These are phyloP conservation scores for Drosophila cardini DNA, from an alignment of 1,140 invertebrate genomes.

Conservation along the genomic window DNA sequence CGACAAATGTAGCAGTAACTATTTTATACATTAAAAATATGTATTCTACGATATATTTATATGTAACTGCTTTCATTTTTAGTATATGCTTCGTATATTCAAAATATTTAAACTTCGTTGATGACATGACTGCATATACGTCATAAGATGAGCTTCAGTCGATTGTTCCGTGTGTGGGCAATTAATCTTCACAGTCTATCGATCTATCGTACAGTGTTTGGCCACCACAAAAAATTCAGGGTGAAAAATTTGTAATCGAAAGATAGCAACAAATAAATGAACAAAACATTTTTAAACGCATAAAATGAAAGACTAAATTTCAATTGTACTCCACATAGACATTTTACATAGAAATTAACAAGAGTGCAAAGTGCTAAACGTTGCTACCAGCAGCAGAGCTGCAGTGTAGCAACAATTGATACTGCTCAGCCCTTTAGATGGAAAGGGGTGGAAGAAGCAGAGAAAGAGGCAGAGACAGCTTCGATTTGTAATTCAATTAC, in stretches of 20 bases:
- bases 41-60: neutral
- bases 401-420: constrained; percentile 64
- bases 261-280: constrained; percentile 72
- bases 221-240: constrained; percentile 19
- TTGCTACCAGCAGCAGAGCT: constrained; percentile 44
- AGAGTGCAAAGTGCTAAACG: constrained; percentile 31
- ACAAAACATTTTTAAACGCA: constrained; percentile 48
- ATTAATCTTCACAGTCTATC: neutral
- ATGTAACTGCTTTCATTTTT: too few relatives aligned
- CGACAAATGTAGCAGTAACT: neutral
- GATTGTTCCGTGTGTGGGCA: constrained; percentile 5
- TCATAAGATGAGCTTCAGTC: neutral
- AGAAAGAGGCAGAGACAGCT: constrained; percentile 40
- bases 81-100: neutral
- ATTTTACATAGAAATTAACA: constrained; percentile 11
- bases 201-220: constrained; percentile 20
- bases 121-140: neutral
- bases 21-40: neutral
- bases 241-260: constrained; percentile 56
- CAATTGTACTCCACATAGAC: neutral
- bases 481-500: constrained; percentile 78
- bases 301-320: constrained; percentile 48
- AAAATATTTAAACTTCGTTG: neutral
- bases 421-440: constrained; percentile 33
- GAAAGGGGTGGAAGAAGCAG: constrained; percentile 26